These are phyloP conservation scores for Lampris incognitus DNA, from an alignment of 2,113 vertebrate genomes.

Conservation along the genomic window DNA sequence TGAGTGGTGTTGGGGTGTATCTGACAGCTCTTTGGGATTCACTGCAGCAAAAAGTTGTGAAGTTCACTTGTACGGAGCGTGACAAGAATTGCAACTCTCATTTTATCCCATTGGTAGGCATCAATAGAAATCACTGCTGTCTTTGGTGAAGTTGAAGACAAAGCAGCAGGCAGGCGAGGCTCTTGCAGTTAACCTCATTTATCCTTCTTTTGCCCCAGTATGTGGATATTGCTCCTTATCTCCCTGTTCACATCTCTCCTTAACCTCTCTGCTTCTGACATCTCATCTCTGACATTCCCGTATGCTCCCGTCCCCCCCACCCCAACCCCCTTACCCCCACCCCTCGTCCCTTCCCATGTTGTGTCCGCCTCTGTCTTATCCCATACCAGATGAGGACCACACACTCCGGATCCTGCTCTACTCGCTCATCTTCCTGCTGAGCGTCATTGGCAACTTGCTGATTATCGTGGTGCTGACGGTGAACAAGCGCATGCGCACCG, in stretches of 20 bases:
- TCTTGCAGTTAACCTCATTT: no score
- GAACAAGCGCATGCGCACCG: conserved; percentile 92
- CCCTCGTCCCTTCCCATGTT: not conserved
- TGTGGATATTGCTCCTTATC: no score
- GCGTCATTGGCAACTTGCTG: conserved; percentile 90
- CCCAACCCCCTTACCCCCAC: not conserved
- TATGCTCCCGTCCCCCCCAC: not conserved
- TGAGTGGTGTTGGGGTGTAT: no score
- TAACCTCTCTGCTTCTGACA: not conserved
- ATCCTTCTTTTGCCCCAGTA: not conserved
- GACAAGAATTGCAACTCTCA: no score
- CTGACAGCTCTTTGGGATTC: no score
- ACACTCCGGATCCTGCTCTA: conserved; percentile 89
- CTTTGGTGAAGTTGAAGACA: no score
- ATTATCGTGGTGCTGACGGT: conserved; percentile 91
- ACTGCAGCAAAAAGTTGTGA: not conserved
- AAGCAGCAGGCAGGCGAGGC: no score
- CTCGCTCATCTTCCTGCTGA: conserved; percentile 89
- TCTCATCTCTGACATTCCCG: not conserved
- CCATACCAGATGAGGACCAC: conserved; percentile 85
- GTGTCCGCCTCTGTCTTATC: not conserved
- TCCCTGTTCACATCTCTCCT: not conserved
- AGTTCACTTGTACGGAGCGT: not conserved
- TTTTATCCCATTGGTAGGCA: no score
- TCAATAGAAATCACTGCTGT: no score